phyloP scores from a whole-genome alignment of 2,888 invertebrate species.

The Scrobipalpa atriplicella region DNA sequence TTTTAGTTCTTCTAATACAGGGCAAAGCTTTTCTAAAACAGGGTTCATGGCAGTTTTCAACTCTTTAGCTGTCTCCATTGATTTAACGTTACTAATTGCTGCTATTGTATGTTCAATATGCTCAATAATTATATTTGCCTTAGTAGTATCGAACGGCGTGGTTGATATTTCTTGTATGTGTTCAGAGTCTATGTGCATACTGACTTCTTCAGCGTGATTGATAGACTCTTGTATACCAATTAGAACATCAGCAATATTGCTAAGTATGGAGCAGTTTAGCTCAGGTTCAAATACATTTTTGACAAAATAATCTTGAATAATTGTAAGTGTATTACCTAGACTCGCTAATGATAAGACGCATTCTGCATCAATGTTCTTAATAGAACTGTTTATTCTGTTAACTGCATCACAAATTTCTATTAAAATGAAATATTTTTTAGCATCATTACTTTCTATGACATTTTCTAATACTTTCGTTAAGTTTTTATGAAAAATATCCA shows the following conservation, averaged over 20 bases:
- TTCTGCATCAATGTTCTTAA: slow-evolving; percentile 60
- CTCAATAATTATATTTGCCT: slow-evolving; percentile 58
- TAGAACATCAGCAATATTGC: slow-evolving; percentile 56
- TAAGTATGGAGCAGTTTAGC: slow-evolving; percentile 59
- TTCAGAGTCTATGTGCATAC: slow-evolving; percentile 59
- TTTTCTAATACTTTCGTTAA: slow-evolving; percentile 82
- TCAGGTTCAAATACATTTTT: slow-evolving; percentile 62
- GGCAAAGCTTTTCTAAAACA: slow-evolving; percentile 59
- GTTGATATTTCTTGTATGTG: slow-evolving; percentile 52
- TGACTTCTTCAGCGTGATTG: slow-evolving; percentile 61
- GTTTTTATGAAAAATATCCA: slow-evolving; percentile 73
- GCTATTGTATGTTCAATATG: slow-evolving; percentile 67
- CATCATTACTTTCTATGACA: slow-evolving; percentile 78
- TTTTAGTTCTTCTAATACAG: slow-evolving; percentile 67
- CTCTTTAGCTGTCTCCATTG: slow-evolving; percentile 53
- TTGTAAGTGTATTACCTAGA: slow-evolving; percentile 62
- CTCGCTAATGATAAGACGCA: slow-evolving; percentile 58
- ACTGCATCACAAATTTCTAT: slow-evolving; percentile 70
- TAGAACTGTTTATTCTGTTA: slow-evolving; percentile 60
- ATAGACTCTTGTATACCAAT: slow-evolving; percentile 61
- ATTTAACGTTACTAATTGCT: slow-evolving; percentile 57
- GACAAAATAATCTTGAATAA: slow-evolving; percentile 60
- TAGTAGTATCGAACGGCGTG: slow-evolving; percentile 41
- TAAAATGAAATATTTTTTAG: slow-evolving; percentile 64
- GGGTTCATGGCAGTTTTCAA: slow-evolving; percentile 48